phyloP scores from a whole-genome alignment of 2,888 invertebrate genomes.

The Hyppa rectilinea region DNA sequence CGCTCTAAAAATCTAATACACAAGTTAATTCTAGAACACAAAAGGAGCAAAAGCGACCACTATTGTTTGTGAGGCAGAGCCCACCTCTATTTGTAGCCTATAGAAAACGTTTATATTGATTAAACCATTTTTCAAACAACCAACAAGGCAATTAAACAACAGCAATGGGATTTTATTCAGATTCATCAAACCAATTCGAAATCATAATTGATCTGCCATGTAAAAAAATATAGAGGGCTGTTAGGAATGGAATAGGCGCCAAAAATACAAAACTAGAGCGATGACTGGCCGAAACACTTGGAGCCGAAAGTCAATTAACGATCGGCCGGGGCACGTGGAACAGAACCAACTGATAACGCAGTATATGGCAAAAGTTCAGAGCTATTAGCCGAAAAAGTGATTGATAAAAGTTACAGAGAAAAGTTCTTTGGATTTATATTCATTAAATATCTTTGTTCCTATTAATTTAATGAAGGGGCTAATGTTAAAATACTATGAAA shows the following conservation, averaged over 20 bases:
- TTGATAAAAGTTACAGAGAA: background rate
- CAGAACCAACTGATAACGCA: constrained; percentile 74
- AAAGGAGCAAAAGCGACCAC: constrained; percentile 48
- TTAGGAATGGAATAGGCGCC: constrained; percentile 88
- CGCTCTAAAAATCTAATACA: constrained; percentile 49
- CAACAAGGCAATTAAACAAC: constrained; percentile 89
- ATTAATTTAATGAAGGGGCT: background rate
- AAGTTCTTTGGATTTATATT: background rate
- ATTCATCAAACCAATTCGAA: constrained; percentile 90
- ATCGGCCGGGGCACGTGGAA: constrained; percentile 82
- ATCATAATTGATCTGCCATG: constrained; percentile 90
- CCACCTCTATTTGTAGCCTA: constrained; percentile 70
- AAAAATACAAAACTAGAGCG: constrained; percentile 89
- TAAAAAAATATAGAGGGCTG: constrained; percentile 89
- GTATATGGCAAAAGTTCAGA: constrained; percentile 68
- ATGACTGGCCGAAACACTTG: constrained; percentile 88
- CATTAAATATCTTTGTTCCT: background rate
- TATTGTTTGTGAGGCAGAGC: constrained; percentile 59
- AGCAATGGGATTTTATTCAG: constrained; percentile 90
- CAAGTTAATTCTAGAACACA: constrained; percentile 61
- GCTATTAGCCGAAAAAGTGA: constrained; percentile 26
- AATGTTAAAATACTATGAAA: no score
- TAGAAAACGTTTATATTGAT: constrained; percentile 79
- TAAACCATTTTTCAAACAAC: constrained; percentile 87
- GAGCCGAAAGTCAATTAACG: constrained; percentile 89